phyloP scores from a whole-genome alignment of 1,140 invertebrate genomes.

The Frieseomelitta varia region DNA sequence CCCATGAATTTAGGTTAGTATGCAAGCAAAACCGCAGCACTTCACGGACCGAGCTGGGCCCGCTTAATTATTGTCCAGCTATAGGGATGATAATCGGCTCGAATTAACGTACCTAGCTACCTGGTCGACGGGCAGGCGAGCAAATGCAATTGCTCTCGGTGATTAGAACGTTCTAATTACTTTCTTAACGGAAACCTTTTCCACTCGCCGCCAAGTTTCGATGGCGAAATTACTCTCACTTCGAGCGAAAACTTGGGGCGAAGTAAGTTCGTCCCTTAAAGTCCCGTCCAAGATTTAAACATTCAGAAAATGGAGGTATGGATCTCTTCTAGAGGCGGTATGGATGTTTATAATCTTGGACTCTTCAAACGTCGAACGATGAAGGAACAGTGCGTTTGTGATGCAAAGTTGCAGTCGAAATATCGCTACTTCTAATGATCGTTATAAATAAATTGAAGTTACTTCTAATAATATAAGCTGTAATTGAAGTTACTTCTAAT shows the following conservation, averaged over 20 bases:
- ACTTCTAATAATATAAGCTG: no score
- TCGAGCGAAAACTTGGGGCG: background rate
- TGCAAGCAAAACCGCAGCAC: slow-evolving; percentile 76
- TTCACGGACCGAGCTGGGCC: slow-evolving; percentile 65
- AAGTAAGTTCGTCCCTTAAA: background rate
- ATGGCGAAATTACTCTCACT: background rate
- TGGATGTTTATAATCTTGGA: background rate
- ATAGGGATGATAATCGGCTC: slow-evolving; percentile 72
- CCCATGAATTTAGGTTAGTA: slow-evolving; percentile 78
- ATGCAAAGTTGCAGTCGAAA: no score
- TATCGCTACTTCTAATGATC: no score
- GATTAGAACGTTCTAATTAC: slow-evolving; percentile 51
- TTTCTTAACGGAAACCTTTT: slow-evolving; percentile 37
- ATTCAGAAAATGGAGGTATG: background rate
- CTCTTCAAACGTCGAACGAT: background rate
- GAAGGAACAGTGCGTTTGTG: background rate
- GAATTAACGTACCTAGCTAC: slow-evolving; percentile 57
- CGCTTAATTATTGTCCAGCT: slow-evolving; percentile 75
- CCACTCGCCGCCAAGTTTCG: background rate
- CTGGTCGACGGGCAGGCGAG: slow-evolving; percentile 45
- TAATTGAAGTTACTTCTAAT: no score
- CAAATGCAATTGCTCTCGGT: slow-evolving; percentile 2
- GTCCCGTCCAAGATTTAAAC: background rate
- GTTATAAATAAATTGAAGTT: no score
- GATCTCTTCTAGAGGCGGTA: no score